Evolutionary conservation across 2,797 vertebrate genomes (phyloP).

Genomic region (Parauchenoglanis punctatus): DNA sequence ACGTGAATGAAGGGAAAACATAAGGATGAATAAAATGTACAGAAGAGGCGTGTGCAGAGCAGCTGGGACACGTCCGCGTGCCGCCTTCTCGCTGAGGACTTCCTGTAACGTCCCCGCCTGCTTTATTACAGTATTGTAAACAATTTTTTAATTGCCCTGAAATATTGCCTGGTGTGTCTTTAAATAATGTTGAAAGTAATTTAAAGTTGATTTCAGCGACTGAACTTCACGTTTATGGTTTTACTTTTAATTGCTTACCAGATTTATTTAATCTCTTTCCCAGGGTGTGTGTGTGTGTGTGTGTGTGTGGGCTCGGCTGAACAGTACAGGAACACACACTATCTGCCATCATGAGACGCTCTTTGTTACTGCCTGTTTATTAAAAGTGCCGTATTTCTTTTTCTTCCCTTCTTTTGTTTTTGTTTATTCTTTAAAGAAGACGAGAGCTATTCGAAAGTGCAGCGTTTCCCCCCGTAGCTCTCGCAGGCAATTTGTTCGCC

Average conservation of each 20-base stretch:
- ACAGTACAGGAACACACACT: background rate
- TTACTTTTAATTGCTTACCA: conserved; percentile 12
- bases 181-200: background rate
- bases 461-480: background rate
- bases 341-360: background rate
- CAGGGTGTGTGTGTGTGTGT: background rate
- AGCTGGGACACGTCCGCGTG: background rate
- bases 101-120: background rate
- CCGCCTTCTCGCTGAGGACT: background rate
- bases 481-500: conserved; percentile 35
- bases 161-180: conserved; percentile 8
- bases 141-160: background rate
- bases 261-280: conserved; percentile 10
- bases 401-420: no score
- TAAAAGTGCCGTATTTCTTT: background rate
- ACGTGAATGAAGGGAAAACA: background rate
- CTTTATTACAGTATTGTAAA: conserved; percentile 2
- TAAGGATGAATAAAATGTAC: background rate
- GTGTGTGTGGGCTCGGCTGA: background rate
- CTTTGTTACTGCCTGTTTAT: conserved; percentile 3
- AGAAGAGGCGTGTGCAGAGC: background rate
- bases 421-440: background rate
- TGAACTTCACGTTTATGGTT: conserved; percentile 1
- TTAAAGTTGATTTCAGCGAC: conserved; percentile 19
- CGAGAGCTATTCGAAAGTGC: background rate